A percentile compares a stretch with the other conserved stretches of the same genome.
Evolutionary conservation across 2,113 vertebrate genomes (phyloP).

Genomic region (Physeter macrocephalus): DNA sequence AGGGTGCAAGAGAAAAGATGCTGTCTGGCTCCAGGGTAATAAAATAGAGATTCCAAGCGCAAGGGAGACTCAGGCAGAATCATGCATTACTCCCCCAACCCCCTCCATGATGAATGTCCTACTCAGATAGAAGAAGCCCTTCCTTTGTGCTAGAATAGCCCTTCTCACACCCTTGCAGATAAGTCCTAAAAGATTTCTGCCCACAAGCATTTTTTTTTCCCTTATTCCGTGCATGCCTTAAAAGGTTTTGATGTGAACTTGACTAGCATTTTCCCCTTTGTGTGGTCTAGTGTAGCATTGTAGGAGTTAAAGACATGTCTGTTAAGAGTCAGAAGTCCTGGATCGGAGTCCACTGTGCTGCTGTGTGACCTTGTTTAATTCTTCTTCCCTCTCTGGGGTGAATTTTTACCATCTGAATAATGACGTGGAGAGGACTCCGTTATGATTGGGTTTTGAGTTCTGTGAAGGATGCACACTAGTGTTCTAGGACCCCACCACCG

Average conservation of each 20-base stretch:
- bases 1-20: not conserved
- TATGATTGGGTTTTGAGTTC: not conserved
- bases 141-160: not conserved
- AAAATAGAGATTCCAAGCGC: not conserved
- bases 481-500: fast-evolving
- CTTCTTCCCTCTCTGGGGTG: not conserved
- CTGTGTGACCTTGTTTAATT: not conserved
- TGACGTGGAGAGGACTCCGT: not conserved
- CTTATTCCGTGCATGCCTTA: not conserved
- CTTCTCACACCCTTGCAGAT: not conserved
- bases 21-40: not conserved
- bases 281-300: not conserved
- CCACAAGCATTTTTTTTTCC: not conserved
- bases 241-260: not conserved
- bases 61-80: not conserved
- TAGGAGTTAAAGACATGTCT: not conserved
- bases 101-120: not conserved
- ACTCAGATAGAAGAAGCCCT: not conserved
- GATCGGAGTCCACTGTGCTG: not conserved
- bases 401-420: not conserved
- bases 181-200: not conserved
- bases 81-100: fast-evolving
- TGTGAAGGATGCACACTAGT: not conserved
- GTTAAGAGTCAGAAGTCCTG: not conserved
- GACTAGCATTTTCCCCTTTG: not conserved